These are phyloP conservation scores for Drosophila albomicans DNA, from an alignment of 1,140 invertebrate species.

Conservation along the genomic window DNA sequence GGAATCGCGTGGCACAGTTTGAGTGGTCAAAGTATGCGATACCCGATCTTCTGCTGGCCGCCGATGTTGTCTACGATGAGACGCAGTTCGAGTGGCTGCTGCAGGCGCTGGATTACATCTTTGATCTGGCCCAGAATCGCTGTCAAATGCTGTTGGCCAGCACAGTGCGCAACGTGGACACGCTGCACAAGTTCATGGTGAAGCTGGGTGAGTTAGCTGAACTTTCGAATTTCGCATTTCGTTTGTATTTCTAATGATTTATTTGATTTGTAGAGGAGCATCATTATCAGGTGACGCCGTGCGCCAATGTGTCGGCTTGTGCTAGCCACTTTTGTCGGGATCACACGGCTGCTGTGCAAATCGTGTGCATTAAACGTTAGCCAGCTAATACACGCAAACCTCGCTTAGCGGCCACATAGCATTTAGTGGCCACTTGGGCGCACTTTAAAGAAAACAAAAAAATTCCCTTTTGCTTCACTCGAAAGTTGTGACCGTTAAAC, in stretches of 20 bases:
- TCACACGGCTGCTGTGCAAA: conserved; percentile 69
- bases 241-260: background rate
- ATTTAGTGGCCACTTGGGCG: too few relatives aligned
- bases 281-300: conserved; percentile 62
- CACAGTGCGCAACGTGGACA: conserved; percentile 77
- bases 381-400: too few relatives aligned
- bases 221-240: background rate
- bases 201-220: conserved; percentile 58
- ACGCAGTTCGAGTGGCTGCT: conserved; percentile 64
- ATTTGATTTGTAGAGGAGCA: conserved; percentile 31
- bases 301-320: conserved; percentile 60
- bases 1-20: conserved; percentile 53
- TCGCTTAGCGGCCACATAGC: too few relatives aligned
- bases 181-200: conserved; percentile 66
- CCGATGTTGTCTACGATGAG: conserved; percentile 80
- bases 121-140: conserved; percentile 29
- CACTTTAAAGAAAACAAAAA: too few relatives aligned
- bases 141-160: conserved; percentile 72
- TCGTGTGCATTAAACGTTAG: conserved; percentile 62
- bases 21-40: conserved; percentile 32
- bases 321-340: conserved; percentile 72
- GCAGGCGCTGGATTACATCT: conserved; percentile 61
- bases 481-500: too few relatives aligned
- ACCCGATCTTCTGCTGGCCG: conserved; percentile 67
- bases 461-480: too few relatives aligned